Conservation (phyloP, 2,888 invertebrate genomes). For the Eupeodes luniger region DNA sequence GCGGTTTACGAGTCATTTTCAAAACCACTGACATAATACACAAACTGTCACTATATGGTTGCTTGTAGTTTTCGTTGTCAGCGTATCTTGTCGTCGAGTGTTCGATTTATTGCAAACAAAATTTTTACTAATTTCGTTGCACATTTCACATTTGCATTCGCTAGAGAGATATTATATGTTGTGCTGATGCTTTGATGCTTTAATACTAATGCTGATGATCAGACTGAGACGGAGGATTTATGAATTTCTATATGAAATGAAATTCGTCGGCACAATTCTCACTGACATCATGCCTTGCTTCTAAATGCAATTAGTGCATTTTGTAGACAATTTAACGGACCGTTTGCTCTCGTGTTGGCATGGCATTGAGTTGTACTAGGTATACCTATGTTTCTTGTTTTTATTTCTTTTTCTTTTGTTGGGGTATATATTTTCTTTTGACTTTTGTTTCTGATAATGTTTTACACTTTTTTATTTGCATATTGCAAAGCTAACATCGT, state of each 20-base stretch:
- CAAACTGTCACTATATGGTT: conserved; percentile 5
- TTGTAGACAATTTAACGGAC: conserved; percentile 49
- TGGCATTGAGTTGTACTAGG: conserved; percentile 27
- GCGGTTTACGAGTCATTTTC: conserved; percentile 38
- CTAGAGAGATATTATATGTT: background rate
- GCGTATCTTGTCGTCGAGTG: background rate
- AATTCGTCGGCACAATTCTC: conserved; percentile 8
- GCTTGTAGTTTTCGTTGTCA: background rate
- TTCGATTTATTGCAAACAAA: conserved; percentile 35
- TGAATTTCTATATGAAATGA: conserved; percentile 9
- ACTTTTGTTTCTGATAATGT: conserved; percentile 3
- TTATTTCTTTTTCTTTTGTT: background rate
- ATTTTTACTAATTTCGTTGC: conserved; percentile 30
- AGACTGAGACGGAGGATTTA: background rate
- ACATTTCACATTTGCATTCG: background rate
- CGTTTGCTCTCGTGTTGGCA: conserved; percentile 31
- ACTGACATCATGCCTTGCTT: conserved; percentile 55
- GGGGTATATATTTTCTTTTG: background rate
- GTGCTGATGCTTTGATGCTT: background rate
- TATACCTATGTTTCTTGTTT: background rate
- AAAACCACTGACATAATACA: conserved; percentile 28
- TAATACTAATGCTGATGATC: too few species aligned
- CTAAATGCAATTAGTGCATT: conserved; percentile 58
- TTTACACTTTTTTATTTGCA: conserved; percentile 15
- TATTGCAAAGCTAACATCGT: background rate